Conservation (phyloP, 2,888 invertebrate species). For the Scaptomyza flava region DNA sequence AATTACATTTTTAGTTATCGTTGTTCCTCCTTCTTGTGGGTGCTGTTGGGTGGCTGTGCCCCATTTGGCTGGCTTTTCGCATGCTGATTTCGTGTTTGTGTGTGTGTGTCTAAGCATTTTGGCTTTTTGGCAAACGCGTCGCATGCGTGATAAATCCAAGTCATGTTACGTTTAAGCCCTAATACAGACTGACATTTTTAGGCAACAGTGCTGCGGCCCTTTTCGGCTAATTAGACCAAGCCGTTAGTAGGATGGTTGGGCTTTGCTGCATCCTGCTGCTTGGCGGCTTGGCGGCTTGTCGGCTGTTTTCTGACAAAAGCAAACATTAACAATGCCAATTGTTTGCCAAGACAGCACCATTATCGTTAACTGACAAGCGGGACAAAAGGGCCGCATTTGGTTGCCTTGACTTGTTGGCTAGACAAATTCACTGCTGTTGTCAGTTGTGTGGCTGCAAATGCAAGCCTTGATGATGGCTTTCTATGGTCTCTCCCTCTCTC, state of each 20-base stretch:
- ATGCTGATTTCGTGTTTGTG: slow-evolving; percentile 9
- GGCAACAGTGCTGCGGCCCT: slow-evolving; percentile 30
- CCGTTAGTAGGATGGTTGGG: slow-evolving; percentile 1
- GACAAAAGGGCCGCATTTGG: slow-evolving; percentile 40
- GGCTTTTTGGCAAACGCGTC: slow-evolving; percentile 50
- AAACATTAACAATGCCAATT: slow-evolving; percentile 62
- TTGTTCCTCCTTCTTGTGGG: slow-evolving; percentile 12
- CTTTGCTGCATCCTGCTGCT: slow-evolving; percentile 38
- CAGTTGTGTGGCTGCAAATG: slow-evolving; percentile 16
- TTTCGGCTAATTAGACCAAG: slow-evolving; percentile 66
- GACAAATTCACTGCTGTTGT: slow-evolving; percentile 20
- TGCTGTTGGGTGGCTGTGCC: slow-evolving; percentile 6
- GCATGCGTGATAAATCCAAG: slow-evolving; percentile 68
- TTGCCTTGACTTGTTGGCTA: slow-evolving; percentile 63
- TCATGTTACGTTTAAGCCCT: slow-evolving; percentile 33
- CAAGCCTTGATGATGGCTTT: slow-evolving; percentile 21
- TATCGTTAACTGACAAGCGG: slow-evolving; percentile 50
- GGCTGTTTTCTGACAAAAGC: slow-evolving; percentile 28
- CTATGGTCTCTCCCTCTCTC: background rate
- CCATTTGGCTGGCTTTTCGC: slow-evolving; percentile 23
- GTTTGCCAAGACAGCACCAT: slow-evolving; percentile 67
- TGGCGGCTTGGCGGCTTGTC: slow-evolving; percentile 19
- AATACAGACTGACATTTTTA: slow-evolving; percentile 45
- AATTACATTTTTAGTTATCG: slow-evolving; percentile 75
- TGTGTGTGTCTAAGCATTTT: slow-evolving; percentile 39